phyloP scores from a whole-genome alignment of 2,797 vertebrate genomes.

The Petrocephalus sullivani region DNA sequence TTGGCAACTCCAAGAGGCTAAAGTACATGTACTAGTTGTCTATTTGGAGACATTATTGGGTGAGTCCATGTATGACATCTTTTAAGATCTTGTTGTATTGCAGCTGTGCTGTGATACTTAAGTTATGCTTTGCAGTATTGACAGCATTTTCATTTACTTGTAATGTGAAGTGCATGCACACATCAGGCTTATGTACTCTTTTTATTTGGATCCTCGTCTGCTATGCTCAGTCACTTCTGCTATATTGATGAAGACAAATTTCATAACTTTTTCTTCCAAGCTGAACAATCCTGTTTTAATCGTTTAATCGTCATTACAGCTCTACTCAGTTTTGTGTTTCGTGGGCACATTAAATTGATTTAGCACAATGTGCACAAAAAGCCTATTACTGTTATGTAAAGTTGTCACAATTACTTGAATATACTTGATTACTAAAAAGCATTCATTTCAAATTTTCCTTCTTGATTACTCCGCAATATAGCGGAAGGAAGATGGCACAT shows the following conservation, averaged over 20 bases:
- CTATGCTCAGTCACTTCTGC: neutral
- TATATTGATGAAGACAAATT: neutral
- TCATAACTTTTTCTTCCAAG: neutral
- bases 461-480: no score
- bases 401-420: neutral
- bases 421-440: no score
- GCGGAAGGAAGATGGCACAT: no score
- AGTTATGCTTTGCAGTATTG: neutral
- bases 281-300: neutral
- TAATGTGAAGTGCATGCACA: neutral
- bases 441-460: neutral
- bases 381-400: neutral
- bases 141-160: neutral
- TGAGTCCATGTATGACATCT: no score
- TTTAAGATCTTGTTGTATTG: no score
- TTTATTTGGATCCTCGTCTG: neutral
- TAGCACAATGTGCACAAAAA: neutral
- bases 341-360: neutral
- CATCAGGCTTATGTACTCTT: neutral
- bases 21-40: no score
- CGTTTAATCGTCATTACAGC: neutral
- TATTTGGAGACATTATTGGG: no score
- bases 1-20: no score
- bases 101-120: neutral
- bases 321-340: neutral